Base-by-base conservation (phyloP, 2,888 invertebrate species). In the Luffia ferchaultella region DNA sequence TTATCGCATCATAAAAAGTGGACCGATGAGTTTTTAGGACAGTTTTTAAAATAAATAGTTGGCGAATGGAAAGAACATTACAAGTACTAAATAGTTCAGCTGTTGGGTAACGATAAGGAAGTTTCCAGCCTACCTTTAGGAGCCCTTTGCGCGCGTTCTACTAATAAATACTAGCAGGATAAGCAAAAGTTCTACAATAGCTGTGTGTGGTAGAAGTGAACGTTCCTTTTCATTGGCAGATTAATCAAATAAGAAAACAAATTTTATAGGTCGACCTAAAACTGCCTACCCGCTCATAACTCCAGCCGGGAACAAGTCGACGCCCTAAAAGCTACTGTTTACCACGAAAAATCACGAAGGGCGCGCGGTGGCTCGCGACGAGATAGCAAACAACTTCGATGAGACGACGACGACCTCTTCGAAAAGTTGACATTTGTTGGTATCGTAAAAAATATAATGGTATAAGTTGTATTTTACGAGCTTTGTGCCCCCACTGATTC, bases 391-490 rank as follows among this genome's bases (percentile, higher is more conserved):
- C 64, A 65, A 58, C 54, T 55, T 53, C 58, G 50, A 55, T n/a
- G 43, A n/a, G 5, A 20, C 40, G 57, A 57, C 56, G 64, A 63
- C 61, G 61, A 3, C 62, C 63, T 68, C 67, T 75, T 73, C 68
- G 67, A 66, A 73, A 77, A 75, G 68, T 77, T 76, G 72, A 76
- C 76, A 76, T 76, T 79, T 73, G 77, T 72, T 73, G 65, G 66
- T 66, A 68, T 73, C 75, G 71, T 79, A 77, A 80, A 79, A n/a
- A 78, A 76, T 74, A 74, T 78, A 76, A 79, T 72, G 70, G 67
- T 69, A 68, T 70, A 75, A 77, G 70, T 79, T 79, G 70, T 73
- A 70, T 74, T 77, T 79, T 79, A 79, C 68, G 77, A 74, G 43
- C 51, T n/a, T n/a, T n/a, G 40, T n/a, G 3, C 19, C 19, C 3